Evolutionary conservation across 2,888 invertebrate species (phyloP).

Genomic region (Acrobasis repandana): DNA sequence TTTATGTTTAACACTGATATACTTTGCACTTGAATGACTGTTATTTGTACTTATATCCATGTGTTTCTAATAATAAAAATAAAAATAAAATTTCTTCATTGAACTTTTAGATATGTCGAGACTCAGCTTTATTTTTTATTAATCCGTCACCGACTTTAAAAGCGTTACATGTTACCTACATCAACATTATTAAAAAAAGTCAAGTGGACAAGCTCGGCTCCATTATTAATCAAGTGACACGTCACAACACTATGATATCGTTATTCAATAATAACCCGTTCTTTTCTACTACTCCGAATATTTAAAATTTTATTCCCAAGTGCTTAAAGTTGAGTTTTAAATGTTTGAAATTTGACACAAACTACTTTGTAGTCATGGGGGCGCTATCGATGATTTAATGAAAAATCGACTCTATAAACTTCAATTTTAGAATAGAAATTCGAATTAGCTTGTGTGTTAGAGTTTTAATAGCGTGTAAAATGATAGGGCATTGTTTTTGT

Average conservation of each 20-base stretch:
- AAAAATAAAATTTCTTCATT: neutral
- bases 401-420: constrained; percentile 38
- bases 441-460: constrained; percentile 27
- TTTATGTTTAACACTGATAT: no score
- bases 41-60: no score
- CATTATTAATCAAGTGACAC: constrained; percentile 80
- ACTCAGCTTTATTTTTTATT: constrained; percentile 6
- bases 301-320: neutral
- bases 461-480: constrained; percentile 66
- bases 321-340: constrained; percentile 20
- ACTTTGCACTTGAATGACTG: no score
- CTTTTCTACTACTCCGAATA: constrained; percentile 36
- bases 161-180: constrained; percentile 65
- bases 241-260: constrained; percentile 81
- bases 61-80: no score
- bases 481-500: constrained; percentile 75
- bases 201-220: constrained; percentile 66
- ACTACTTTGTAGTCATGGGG: constrained; percentile 38
- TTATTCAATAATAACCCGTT: constrained; percentile 77
- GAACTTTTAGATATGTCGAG: neutral
- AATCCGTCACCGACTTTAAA: constrained; percentile 41
- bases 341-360: constrained; percentile 26
- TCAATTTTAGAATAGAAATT: constrained; percentile 30
- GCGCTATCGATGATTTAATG: constrained; percentile 30
- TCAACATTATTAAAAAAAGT: constrained; percentile 63